Evolutionary conservation across 1,140 invertebrate species (phyloP).

Genomic region (Wiebesia pumilae): DNA sequence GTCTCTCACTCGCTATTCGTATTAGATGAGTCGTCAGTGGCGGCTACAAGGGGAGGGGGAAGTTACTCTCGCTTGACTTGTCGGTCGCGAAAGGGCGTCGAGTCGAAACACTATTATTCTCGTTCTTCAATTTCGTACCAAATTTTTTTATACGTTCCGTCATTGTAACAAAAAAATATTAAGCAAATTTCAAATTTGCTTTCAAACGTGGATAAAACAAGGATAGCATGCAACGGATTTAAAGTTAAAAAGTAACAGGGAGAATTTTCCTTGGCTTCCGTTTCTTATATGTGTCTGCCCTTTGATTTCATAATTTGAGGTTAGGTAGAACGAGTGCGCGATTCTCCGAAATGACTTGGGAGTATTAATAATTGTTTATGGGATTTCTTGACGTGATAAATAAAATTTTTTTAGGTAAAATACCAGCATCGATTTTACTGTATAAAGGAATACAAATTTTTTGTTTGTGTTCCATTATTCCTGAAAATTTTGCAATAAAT

Average conservation of each 20-base stretch:
- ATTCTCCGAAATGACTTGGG: constrained; percentile 12
- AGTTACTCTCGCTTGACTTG: constrained; percentile 44
- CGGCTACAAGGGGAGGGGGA: background rate
- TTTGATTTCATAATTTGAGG: constrained; percentile 27
- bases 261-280: background rate
- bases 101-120: background rate
- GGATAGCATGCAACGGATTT: background rate
- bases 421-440: background rate
- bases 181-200: no score
- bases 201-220: background rate
- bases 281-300: background rate
- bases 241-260: background rate
- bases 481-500: background rate
- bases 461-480: background rate
- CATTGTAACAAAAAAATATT: constrained; percentile 16
- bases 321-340: constrained; percentile 21
- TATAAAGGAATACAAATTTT: background rate
- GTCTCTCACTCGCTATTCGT: background rate
- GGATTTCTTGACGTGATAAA: background rate
- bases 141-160: background rate
- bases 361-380: constrained; percentile 13
- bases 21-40: background rate
- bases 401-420: background rate
- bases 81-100: constrained; percentile 33
- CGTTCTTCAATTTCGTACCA: background rate